phyloP scores from a whole-genome alignment of 2,113 vertebrate genomes.

The Phyllopteryx taeniolatus region DNA sequence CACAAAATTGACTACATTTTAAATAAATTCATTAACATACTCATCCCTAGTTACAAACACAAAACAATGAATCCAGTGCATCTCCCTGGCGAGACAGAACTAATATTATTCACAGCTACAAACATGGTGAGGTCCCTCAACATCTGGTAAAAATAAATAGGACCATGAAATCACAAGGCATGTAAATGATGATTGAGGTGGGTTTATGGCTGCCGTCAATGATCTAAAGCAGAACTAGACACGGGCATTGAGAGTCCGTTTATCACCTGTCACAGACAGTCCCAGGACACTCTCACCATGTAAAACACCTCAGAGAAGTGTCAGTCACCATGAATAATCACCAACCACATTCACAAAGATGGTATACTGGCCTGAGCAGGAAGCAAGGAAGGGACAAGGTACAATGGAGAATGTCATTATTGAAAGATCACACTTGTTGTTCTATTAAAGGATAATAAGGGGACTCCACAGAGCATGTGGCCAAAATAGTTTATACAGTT shows the following conservation, averaged over 20 bases:
- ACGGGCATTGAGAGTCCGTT: conserved; percentile 7
- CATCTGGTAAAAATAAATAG: conserved; percentile 1
- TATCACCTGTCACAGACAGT: conserved; percentile 59
- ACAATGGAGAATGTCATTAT: background rate
- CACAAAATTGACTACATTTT: background rate
- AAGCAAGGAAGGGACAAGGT: conserved; percentile 3
- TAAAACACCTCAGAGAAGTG: conserved; percentile 51
- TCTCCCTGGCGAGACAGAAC: background rate
- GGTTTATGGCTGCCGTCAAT: conserved; percentile 10
- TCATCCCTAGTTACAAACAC: background rate
- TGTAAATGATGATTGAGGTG: conserved; percentile 12
- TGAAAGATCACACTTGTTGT: conserved; percentile 1
- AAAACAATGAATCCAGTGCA: background rate
- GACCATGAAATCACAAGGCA: background rate
- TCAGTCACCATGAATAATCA: conserved; percentile 41
- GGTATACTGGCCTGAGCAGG: conserved; percentile 22
- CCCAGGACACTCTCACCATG: conserved; percentile 25
- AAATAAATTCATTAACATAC: background rate
- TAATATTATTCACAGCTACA: background rate
- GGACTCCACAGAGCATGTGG: background rate
- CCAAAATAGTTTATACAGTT: conserved; percentile 34
- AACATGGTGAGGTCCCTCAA: background rate
- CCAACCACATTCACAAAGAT: conserved; percentile 19
- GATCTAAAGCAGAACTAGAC: conserved; percentile 20
- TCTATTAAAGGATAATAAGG: conserved; percentile 2